phyloP scores from a whole-genome alignment of 2,113 vertebrate species.

The Plotosus lineatus region DNA sequence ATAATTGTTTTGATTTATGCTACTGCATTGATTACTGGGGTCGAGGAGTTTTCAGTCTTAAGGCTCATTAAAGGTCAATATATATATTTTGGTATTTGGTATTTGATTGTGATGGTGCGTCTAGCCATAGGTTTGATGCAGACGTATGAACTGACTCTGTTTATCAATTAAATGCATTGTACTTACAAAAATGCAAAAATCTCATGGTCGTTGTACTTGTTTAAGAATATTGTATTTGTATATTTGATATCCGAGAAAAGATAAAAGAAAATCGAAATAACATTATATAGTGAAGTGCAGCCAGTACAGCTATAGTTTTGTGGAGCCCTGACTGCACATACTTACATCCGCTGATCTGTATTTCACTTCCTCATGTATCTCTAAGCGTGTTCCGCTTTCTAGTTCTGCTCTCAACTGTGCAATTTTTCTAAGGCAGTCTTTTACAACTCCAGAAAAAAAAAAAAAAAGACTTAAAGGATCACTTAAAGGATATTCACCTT shows the following conservation, averaged over 20 bases:
- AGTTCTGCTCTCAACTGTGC: constrained; percentile 19
- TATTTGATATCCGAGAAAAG: neutral
- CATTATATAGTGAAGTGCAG: neutral
- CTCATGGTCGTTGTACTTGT: constrained; percentile 25
- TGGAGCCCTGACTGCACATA: constrained; percentile 22
- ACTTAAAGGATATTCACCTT: no score
- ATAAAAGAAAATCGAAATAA: neutral
- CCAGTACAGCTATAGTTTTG: neutral
- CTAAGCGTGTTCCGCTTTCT: constrained; percentile 26
- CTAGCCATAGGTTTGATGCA: no score
- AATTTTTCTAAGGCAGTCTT: constrained; percentile 21
- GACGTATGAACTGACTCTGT: no score
- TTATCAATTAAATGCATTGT: no score
- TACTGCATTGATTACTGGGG: constrained; percentile 36
- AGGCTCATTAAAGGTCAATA: no score
- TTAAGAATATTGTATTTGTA: constrained; percentile 16
- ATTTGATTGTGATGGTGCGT: no score
- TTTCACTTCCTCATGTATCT: constrained; percentile 36
- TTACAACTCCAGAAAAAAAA: no score
- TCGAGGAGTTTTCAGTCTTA: constrained; percentile 43
- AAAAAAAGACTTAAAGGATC: no score
- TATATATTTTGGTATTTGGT: no score
- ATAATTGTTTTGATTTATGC: constrained; percentile 53
- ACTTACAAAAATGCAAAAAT: neutral
- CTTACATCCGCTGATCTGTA: constrained; percentile 18